phyloP scores from a whole-genome alignment of 2,113 vertebrate genomes.

The Sula dactylatra region DNA sequence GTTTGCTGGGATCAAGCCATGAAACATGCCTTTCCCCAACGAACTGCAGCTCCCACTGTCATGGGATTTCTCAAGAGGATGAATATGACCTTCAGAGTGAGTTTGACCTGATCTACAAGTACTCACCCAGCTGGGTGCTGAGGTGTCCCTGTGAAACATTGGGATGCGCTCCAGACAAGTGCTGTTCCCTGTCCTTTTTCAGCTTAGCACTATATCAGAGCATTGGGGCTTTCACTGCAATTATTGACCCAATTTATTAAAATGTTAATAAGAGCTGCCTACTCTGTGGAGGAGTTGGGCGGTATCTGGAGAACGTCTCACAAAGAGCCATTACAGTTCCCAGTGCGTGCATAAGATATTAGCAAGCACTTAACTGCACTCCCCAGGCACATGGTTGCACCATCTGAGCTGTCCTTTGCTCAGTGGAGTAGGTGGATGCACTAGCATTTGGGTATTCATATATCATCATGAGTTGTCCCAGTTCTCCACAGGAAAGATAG shows the following conservation, averaged over 20 bases:
- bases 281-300: neutral
- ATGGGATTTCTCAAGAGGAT: neutral
- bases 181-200: constrained; percentile 16
- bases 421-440: neutral
- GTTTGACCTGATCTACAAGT: neutral
- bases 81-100: neutral
- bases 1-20: neutral
- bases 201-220: neutral
- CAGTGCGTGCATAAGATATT: neutral
- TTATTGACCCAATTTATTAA: constrained; percentile 27
- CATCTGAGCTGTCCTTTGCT: neutral
- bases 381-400: neutral
- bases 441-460: neutral
- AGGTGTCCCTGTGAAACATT: neutral
- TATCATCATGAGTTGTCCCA: neutral
- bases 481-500: neutral
- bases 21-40: neutral
- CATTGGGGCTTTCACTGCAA: neutral
- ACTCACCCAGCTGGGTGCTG: neutral
- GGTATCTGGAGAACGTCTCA: neutral
- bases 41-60: neutral
- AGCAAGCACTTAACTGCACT: constrained; percentile 12
- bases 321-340: neutral
- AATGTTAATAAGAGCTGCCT: neutral
- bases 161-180: neutral